Percentiles rank a stretch among this genome's conserved stretches.
These are phyloP conservation scores for Dendrocincla tyrannina DNA, from an alignment of 2,797 vertebrate species.

Conservation along the genomic window DNA sequence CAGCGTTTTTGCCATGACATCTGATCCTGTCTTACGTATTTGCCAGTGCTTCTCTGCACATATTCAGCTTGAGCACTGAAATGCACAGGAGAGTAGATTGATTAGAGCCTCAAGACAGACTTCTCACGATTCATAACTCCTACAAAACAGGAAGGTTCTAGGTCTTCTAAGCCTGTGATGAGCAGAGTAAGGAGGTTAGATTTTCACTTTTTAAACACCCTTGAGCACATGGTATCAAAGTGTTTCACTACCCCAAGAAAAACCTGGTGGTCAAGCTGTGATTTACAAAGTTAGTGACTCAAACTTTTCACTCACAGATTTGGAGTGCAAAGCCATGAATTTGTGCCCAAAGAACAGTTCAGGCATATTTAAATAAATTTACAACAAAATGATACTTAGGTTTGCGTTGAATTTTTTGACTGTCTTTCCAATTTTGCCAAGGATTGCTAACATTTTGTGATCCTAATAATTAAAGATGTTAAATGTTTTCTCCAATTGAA, in stretches of 20 bases:
- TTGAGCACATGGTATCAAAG: not conserved
- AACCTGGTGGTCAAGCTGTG: not conserved
- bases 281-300: not conserved
- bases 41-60: not conserved
- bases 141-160: not conserved
- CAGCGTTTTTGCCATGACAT: not conserved
- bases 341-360: not conserved
- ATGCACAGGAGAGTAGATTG: not conserved
- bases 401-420: not conserved
- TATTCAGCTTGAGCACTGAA: not conserved
- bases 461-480: not conserved
- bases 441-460: not conserved
- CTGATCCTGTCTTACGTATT: constrained; percentile 11
- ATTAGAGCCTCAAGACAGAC: not conserved
- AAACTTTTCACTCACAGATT: not conserved
- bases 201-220: not conserved
- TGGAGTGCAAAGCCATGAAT: not conserved
- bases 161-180: not conserved
- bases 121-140: not conserved
- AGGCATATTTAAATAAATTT: not conserved
- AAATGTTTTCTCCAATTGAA: not conserved
- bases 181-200: not conserved
- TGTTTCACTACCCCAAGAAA: not conserved
- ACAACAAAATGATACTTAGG: not conserved
- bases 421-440: not conserved